A percentile compares a stretch with the other conserved stretches of the same genome.
Evolutionary conservation across 2,113 vertebrate genomes (phyloP).

Genomic region (Microcebus tavaratra): DNA sequence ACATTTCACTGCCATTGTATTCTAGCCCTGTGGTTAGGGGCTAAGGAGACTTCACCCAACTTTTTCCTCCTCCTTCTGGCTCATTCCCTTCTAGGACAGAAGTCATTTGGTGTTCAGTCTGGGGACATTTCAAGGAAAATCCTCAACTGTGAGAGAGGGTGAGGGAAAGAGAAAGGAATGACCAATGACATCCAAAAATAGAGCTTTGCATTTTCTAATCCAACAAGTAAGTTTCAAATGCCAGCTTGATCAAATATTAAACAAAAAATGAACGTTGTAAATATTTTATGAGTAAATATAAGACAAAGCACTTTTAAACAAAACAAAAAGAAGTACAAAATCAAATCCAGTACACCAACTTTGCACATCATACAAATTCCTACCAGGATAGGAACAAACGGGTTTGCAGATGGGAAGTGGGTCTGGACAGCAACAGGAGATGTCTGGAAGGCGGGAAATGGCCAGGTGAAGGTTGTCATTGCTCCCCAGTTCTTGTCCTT

Average conservation of each 20-base stretch:
- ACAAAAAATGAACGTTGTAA: conserved; percentile 32
- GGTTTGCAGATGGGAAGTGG: neutral
- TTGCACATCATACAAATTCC: neutral
- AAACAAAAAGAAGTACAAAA: conserved; percentile 35
- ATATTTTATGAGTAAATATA: conserved; percentile 51
- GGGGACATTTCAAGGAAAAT: conserved; percentile 33
- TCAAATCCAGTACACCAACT: neutral
- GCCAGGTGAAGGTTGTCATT: neutral
- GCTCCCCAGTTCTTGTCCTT: neutral
- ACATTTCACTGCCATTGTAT: conserved; percentile 75
- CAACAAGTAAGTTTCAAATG: conserved; percentile 35
- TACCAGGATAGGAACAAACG: neutral
- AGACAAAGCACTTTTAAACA: conserved; percentile 43
- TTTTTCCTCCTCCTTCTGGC: conserved; percentile 58
- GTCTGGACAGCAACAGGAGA: neutral
- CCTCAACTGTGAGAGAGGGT: neutral
- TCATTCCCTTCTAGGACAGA: conserved; percentile 6
- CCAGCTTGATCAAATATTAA: conserved; percentile 9
- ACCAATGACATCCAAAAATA: neutral
- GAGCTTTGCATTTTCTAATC: neutral
- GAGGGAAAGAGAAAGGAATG: neutral
- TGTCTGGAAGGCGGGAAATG: neutral
- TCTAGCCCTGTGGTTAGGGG: conserved; percentile 67
- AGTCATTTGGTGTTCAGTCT: conserved; percentile 46
- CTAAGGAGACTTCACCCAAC: conserved; percentile 64